Evolutionary conservation across 1,140 invertebrate genomes (phyloP), one percentile per base, ranked within the genome.

Genomic region (Eriocheir sinensis): DNA sequence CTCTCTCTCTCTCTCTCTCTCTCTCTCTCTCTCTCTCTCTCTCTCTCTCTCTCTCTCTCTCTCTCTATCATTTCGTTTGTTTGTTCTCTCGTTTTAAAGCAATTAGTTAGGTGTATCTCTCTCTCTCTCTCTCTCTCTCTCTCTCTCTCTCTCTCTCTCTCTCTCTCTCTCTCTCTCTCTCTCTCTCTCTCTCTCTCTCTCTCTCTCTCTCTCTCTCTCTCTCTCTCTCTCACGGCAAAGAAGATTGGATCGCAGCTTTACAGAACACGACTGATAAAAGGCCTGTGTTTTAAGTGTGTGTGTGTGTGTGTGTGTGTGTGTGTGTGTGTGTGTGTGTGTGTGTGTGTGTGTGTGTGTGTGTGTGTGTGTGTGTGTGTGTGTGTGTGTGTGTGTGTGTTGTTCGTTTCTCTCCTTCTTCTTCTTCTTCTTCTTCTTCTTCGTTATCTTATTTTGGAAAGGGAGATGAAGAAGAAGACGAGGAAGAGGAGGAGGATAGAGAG

Each of bases 311-410:
- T 44, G n/a, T 72, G 38, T 40, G 8, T 53, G 38, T 92, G 38
- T 2, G 2, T 92, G 38, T 92, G 38, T n/a, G 48, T 92, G 38
- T 92, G 38, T 85, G 48, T 92, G 38, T 21, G 8, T 85, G 48
- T 53, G 38, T 92, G 38, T 85, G 48, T 91, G 48, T 91, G 48
- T 6, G 6, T 91, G 48, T 36, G 12, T 44, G 34, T 8, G 17
- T n/a, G 27, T 38, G 30, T 44, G 34, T 36, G 34, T 36, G 34
- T 36, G 34, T 6, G 4, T 36, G 34, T 36, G 34, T 30, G n/a
- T 30, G n/a, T 30, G 80, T 36, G n/a, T n/a, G 34, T 30, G 34
- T 36, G 34, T 8, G 6, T 36, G 34, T 81, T 81, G 80, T 81
- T 4, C 27, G 80, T 81, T 4, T 81, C 4, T 81, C 4, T 81